A percentile compares a stretch with the other conserved stretches of the same genome.
These are phyloP conservation scores for Drosophila athabasca DNA, from an alignment of 1,140 invertebrate species.

Conservation along the genomic window DNA sequence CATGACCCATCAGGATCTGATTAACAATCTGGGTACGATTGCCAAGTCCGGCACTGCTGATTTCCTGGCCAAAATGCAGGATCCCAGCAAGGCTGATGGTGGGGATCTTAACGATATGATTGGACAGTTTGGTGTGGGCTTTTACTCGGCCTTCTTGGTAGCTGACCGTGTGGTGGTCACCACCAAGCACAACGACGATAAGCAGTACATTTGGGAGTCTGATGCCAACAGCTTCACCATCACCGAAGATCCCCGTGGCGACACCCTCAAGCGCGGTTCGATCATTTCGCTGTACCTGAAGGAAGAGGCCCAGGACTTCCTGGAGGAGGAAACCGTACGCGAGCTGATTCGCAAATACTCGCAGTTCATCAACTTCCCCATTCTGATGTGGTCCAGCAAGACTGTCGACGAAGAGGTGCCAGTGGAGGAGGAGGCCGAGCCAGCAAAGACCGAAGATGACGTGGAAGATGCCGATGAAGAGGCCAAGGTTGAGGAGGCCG, in stretches of 20 bases:
- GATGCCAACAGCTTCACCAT: constrained; percentile 95
- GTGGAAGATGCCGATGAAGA: constrained; percentile 87
- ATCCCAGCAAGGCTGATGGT: constrained; percentile 84
- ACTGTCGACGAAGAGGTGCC: constrained; percentile 94
- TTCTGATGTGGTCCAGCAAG: constrained; percentile 97
- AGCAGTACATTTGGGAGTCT: constrained; percentile 99
- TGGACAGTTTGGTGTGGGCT: constrained; percentile 98
- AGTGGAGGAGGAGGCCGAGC: constrained; percentile 84
- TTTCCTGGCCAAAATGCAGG: constrained; percentile 97
- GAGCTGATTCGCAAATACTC: constrained; percentile 98
- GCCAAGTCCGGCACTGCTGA: constrained; percentile 99
- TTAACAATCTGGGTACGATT: constrained; percentile 99
- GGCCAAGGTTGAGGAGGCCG: constrained; percentile 87
- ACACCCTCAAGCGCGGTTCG: constrained; percentile 95
- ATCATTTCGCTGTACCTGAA: constrained; percentile 94
- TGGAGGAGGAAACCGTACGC: constrained; percentile 95
- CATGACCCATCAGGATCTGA: constrained; percentile 97
- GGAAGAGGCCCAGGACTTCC: constrained; percentile 97
- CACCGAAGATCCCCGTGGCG: constrained; percentile 96
- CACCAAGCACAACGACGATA: constrained; percentile 97
- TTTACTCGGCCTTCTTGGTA: constrained; percentile 98
- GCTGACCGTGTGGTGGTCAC: constrained; percentile 96
- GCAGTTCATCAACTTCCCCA: constrained; percentile 99
- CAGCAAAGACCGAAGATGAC: constrained; percentile 82
- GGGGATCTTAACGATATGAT: constrained; percentile 93